A percentile compares a stretch with the other conserved stretches of the same genome.
These are phyloP conservation scores for Ligdia adustata DNA, from an alignment of 2,888 invertebrate genomes.

Conservation along the genomic window DNA sequence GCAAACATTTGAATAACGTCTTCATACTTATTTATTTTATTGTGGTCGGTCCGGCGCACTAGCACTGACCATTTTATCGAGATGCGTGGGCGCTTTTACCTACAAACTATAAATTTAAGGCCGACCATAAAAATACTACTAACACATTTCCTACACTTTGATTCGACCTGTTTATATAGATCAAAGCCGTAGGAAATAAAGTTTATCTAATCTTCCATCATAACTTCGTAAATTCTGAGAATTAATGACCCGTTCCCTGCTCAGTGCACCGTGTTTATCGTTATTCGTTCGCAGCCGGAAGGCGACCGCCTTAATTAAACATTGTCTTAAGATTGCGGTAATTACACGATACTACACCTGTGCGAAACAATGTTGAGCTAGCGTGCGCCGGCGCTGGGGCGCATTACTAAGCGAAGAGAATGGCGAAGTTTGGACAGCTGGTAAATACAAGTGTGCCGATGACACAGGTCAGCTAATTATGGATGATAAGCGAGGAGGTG, in stretches of 20 bases:
- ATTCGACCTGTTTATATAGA: constrained; percentile 79
- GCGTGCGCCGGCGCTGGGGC: constrained; percentile 15
- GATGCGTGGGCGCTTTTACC: constrained; percentile 72
- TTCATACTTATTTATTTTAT: constrained; percentile 58
- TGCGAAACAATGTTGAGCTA: constrained; percentile 35
- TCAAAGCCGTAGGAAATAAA: constrained; percentile 75
- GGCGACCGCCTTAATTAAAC: constrained; percentile 42
- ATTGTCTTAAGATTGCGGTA: constrained; percentile 36
- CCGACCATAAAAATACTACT: constrained; percentile 78
- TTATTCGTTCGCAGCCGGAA: constrained; percentile 34
- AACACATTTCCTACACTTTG: constrained; percentile 81
- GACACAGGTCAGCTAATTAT: constrained; percentile 46
- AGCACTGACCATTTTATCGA: constrained; percentile 62
- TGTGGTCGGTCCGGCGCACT: constrained; percentile 54
- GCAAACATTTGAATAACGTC: constrained; percentile 31
- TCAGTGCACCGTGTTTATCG: constrained; percentile 41
- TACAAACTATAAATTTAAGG: constrained; percentile 76
- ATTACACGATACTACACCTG: constrained; percentile 40
- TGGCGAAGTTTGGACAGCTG: constrained; percentile 46
- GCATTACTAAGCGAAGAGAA: constrained; percentile 17
- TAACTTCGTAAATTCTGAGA: constrained; percentile 56
- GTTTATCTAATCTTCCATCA: constrained; percentile 72
- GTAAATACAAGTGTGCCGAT: constrained; percentile 34
- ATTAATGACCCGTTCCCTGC: constrained; percentile 50
- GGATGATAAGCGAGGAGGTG: constrained; percentile 45